phyloP scores from a whole-genome alignment of 2,797 vertebrate genomes.

The Acipenser transmontanus region DNA sequence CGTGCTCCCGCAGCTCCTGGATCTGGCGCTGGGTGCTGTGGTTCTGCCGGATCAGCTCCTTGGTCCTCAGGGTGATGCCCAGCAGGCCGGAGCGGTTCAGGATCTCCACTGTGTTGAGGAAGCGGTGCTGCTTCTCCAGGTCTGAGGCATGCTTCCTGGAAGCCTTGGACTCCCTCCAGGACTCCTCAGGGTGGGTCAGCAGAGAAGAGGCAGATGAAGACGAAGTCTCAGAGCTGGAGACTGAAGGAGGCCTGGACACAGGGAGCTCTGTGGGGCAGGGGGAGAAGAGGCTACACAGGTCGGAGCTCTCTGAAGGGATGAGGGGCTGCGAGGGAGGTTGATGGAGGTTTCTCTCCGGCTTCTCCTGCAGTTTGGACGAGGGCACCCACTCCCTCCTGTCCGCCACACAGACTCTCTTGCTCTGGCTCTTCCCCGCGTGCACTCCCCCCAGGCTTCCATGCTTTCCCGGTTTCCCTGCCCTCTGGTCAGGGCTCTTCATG shows the following conservation, averaged over 20 bases:
- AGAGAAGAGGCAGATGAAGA: conserved; percentile 15
- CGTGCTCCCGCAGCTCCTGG: conserved; percentile 51
- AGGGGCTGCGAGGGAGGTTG: neutral
- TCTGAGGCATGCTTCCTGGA: conserved; percentile 21
- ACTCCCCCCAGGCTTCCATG: conserved; percentile 22
- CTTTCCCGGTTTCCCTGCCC: conserved; percentile 26
- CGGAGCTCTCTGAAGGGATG: conserved; percentile 14
- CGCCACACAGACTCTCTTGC: conserved; percentile 50
- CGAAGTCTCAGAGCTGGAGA: conserved; percentile 38
- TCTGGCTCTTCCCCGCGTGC: conserved; percentile 35
- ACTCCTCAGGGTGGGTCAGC: neutral
- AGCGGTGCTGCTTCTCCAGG: conserved; percentile 39
- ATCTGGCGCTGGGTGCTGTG: conserved; percentile 43
- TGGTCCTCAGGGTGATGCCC: conserved; percentile 56
- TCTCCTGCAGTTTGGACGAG: conserved; percentile 11
- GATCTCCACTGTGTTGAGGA: conserved; percentile 56
- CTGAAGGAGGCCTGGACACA: conserved; percentile 24
- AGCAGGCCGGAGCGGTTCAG: conserved; percentile 55
- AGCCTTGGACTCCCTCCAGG: conserved; percentile 13
- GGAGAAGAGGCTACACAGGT: conserved; percentile 14
- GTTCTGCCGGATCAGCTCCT: conserved; percentile 57
- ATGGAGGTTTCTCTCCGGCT: neutral
- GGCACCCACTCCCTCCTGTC: conserved; percentile 25
- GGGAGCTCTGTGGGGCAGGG: conserved; percentile 25
- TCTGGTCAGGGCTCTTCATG: conserved; percentile 37